These are phyloP conservation scores for Beroe ovata DNA, from an alignment of 37 sponge, comb jelly and placozoan species.

Conservation along the genomic window DNA sequence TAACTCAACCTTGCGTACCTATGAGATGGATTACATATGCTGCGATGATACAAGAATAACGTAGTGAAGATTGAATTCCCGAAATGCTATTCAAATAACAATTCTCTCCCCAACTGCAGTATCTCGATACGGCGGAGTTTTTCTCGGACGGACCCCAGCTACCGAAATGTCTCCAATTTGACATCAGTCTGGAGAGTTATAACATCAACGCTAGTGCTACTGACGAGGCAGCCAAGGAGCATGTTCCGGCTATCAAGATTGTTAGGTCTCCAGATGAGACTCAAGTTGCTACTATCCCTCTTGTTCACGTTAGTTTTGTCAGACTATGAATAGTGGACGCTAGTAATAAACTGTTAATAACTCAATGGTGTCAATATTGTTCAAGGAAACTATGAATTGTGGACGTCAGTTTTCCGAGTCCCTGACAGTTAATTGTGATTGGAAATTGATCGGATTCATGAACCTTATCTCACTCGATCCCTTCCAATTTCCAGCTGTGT, in stretches of 20 bases:
- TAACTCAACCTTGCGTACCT: too few species aligned
- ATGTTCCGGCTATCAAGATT: conserved; percentile 47
- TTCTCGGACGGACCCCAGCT: conserved; percentile 67
- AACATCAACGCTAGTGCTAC: conserved; percentile 40
- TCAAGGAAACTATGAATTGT: too few species aligned
- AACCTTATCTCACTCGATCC: not conserved
- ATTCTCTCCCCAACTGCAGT: conserved; percentile 6
- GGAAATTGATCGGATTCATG: too few species aligned
- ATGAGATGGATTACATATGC: too few species aligned
- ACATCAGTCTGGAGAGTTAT: conserved; percentile 62
- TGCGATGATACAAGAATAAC: too few species aligned
- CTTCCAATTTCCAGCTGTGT: conserved; percentile 13
- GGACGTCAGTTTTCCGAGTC: too few species aligned
- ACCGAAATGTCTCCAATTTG: conserved; percentile 64
- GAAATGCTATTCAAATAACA: too few species aligned
- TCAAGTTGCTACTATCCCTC: conserved; percentile 39
- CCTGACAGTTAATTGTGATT: too few species aligned
- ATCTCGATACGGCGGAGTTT: conserved; percentile 40
- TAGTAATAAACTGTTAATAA: too few species aligned
- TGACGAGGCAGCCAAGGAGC: conserved; percentile 1
- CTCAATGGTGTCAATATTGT: too few species aligned
- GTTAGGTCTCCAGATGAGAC: conserved; percentile 61
- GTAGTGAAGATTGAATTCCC: too few species aligned
- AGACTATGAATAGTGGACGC: too few species aligned
- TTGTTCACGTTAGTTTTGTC: conserved; percentile 50